phyloP scores from a whole-genome alignment of 2,113 vertebrate species.

The Vidua chalybeata region DNA sequence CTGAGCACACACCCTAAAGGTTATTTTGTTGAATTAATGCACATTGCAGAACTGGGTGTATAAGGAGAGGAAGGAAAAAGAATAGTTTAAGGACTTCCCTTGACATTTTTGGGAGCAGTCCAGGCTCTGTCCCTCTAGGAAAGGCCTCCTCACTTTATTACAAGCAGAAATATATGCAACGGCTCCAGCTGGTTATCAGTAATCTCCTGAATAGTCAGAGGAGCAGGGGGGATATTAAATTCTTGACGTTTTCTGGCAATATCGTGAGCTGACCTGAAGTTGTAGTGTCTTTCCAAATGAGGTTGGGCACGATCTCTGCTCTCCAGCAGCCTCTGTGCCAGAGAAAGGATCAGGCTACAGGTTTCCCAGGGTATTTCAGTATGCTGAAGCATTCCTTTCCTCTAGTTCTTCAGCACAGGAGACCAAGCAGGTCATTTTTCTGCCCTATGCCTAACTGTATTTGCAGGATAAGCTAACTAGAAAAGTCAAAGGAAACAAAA shows the following conservation, averaged over 20 bases:
- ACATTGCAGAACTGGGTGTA: background rate
- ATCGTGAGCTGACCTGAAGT: background rate
- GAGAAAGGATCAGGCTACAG: conserved; percentile 20
- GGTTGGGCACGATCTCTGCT: background rate
- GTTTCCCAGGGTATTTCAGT: conserved; percentile 12
- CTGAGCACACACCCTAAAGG: background rate
- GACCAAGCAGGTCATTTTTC: background rate
- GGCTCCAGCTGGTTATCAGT: conserved; percentile 23
- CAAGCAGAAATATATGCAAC: background rate
- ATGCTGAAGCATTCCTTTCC: conserved; percentile 25
- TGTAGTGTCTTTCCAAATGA: background rate
- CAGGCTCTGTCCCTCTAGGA: background rate
- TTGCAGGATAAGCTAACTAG: background rate
- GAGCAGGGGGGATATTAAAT: conserved; percentile 55
- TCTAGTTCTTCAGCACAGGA: background rate
- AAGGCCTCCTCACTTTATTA: conserved; percentile 18
- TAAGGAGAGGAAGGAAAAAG: background rate
- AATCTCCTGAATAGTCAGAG: conserved; percentile 21
- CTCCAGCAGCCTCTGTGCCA: background rate
- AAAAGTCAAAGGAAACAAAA: background rate
- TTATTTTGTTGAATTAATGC: background rate
- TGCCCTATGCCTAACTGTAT: background rate
- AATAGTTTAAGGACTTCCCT: background rate
- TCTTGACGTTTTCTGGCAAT: conserved; percentile 5
- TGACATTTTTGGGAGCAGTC: background rate